A percentile compares a stretch with the other conserved stretches of the same genome.
Evolutionary conservation across 1,140 invertebrate species (phyloP).

Genomic region (Frieseomelitta varia): DNA sequence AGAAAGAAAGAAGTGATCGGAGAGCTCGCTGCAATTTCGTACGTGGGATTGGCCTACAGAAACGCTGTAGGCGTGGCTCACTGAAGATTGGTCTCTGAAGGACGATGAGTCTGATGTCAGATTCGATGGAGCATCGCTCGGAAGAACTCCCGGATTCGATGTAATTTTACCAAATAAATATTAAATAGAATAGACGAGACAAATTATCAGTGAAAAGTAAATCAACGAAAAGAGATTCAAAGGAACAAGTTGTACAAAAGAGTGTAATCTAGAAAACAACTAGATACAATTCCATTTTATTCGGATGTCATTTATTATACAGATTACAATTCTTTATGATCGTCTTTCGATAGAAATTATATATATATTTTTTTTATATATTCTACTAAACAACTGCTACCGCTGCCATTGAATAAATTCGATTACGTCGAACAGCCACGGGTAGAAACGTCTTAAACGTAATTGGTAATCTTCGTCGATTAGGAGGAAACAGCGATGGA

Average conservation of each 20-base stretch:
- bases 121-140: slow-evolving; percentile 13
- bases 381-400: not conserved
- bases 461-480: not conserved
- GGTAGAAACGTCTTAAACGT: not conserved
- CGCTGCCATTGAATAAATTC: not conserved
- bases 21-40: slow-evolving; percentile 58
- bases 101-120: slow-evolving; percentile 59
- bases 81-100: slow-evolving; percentile 66
- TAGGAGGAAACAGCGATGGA: not conserved
- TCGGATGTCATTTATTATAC: not conserved
- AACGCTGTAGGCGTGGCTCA: slow-evolving; percentile 70
- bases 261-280: not conserved
- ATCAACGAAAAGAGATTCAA: not conserved
- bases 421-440: not conserved
- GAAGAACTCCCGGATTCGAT: not conserved
- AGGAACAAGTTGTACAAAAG: not conserved
- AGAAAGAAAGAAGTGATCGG: slow-evolving; percentile 30
- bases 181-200: not conserved
- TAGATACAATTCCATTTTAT: not conserved
- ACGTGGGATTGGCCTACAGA: slow-evolving; percentile 67
- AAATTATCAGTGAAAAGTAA: not conserved
- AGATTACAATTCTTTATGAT: not conserved
- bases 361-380: not conserved
- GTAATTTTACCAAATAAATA: slow-evolving; percentile 10
- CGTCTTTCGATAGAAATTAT: not conserved